These are phyloP conservation scores for Papilio aristodemus DNA, from an alignment of 1,140 invertebrate genomes.

Conservation along the genomic window DNA sequence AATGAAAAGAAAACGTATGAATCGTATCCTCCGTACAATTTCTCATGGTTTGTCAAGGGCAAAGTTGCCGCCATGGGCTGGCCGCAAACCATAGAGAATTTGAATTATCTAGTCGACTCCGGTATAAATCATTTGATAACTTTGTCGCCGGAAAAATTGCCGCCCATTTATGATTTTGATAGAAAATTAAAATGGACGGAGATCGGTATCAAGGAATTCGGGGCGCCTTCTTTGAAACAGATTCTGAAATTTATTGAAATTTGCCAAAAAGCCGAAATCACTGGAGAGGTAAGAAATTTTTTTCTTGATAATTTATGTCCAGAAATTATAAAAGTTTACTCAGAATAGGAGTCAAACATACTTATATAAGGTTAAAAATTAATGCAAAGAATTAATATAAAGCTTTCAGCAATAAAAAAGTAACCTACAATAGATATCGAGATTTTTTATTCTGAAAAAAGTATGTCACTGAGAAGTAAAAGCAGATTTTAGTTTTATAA, in stretches of 20 bases:
- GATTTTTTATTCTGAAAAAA: too few relatives aligned
- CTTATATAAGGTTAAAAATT: too few relatives aligned
- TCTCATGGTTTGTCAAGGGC: constrained; percentile 72
- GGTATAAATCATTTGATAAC: constrained; percentile 82
- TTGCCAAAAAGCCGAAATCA: constrained; percentile 77
- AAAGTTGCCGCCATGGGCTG: constrained; percentile 79
- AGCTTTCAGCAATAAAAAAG: too few relatives aligned
- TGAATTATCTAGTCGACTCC: constrained; percentile 81
- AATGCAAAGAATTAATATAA: too few relatives aligned
- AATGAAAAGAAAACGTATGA: constrained; percentile 49
- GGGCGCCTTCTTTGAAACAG: constrained; percentile 83
- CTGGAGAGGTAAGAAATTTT: constrained; percentile 70
- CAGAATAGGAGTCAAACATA: too few relatives aligned
- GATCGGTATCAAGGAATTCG: constrained; percentile 84
- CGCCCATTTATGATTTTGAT: constrained; percentile 77
- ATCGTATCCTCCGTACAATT: constrained; percentile 69
- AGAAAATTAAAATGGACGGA: constrained; percentile 81
- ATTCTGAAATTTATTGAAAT: constrained; percentile 85
- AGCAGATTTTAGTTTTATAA: too few relatives aligned
- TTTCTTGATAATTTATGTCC: constrained; percentile 13
- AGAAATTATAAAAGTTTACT: too few relatives aligned
- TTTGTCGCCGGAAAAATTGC: constrained; percentile 83
- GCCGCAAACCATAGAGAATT: constrained; percentile 81
- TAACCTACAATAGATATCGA: too few relatives aligned
- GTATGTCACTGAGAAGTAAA: too few relatives aligned